Percentiles rank a stretch among this genome's conserved stretches.
These are phyloP conservation scores for Spialia ferax DNA, from an alignment of 2,888 invertebrate genomes.

Conservation along the genomic window DNA sequence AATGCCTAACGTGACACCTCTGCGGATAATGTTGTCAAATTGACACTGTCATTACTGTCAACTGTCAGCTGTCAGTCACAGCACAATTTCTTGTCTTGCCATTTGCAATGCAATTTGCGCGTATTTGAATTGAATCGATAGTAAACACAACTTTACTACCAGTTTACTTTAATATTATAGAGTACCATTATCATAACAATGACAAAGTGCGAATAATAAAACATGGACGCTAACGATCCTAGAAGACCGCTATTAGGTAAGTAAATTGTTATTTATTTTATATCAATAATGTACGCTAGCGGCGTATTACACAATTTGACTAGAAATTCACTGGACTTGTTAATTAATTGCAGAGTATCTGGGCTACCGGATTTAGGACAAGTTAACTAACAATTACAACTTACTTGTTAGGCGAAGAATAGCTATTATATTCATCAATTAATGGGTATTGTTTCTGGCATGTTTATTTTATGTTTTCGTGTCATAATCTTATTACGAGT, in stretches of 20 bases:
- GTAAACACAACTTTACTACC: slow-evolving; percentile 5
- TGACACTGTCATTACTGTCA: not conserved
- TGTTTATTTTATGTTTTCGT: not conserved
- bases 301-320: slow-evolving; percentile 12
- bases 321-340: slow-evolving; percentile 26
- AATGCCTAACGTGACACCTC: too few relatives aligned
- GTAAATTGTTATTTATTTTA: slow-evolving; percentile 37
- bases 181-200: slow-evolving; percentile 22
- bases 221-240: slow-evolving; percentile 53
- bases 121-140: slow-evolving; percentile 4
- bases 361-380: slow-evolving; percentile 16
- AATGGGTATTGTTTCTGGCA: slow-evolving; percentile 20
- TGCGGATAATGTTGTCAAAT: too few relatives aligned
- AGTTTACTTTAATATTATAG: slow-evolving; percentile 15
- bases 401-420: not conserved
- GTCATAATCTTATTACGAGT: not conserved
- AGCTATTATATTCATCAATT: not conserved
- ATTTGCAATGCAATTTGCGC: not conserved
- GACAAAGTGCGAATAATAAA: slow-evolving; percentile 27
- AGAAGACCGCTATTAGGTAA: slow-evolving; percentile 51
- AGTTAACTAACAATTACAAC: not conserved
- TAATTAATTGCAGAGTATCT: slow-evolving; percentile 30
- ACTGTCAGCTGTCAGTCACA: not conserved
- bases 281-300: slow-evolving; percentile 7
- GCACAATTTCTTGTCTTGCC: not conserved